Evolutionary conservation across 2,113 vertebrate species (phyloP).

Genomic region (Leucopternis melanops): DNA sequence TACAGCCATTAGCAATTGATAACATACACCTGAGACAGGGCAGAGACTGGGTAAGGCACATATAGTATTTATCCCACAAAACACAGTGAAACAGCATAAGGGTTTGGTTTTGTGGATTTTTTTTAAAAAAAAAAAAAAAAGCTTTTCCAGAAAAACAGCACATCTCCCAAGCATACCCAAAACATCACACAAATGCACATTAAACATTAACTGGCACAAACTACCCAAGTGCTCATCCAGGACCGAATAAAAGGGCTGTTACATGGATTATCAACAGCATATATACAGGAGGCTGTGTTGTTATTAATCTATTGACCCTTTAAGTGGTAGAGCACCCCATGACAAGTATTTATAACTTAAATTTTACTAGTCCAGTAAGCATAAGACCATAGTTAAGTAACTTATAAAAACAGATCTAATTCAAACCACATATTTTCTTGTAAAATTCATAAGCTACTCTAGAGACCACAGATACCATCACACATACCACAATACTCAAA

Average conservation of each 20-base stretch:
- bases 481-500: not conserved
- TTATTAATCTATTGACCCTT: no score
- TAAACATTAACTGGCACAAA: not conserved
- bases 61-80: not conserved
- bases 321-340: not conserved
- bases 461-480: not conserved
- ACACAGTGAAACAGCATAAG: not conserved
- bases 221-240: not conserved
- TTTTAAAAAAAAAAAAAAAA: no score
- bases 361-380: not conserved
- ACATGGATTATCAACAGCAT: fast-evolving
- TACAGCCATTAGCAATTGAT: not conserved
- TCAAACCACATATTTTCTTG: not conserved
- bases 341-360: no score
- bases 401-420: not conserved
- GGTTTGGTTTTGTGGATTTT: no score
- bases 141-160: not conserved
- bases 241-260: not conserved
- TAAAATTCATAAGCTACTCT: not conserved
- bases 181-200: not conserved
- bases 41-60: not conserved
- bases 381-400: not conserved
- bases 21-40: not conserved
- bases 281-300: fast-evolving
- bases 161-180: not conserved